Percentiles rank a stretch among this genome's conserved stretches.
Evolutionary conservation across 2,113 vertebrate genomes (phyloP).

Genomic region (Nipponia nippon): DNA sequence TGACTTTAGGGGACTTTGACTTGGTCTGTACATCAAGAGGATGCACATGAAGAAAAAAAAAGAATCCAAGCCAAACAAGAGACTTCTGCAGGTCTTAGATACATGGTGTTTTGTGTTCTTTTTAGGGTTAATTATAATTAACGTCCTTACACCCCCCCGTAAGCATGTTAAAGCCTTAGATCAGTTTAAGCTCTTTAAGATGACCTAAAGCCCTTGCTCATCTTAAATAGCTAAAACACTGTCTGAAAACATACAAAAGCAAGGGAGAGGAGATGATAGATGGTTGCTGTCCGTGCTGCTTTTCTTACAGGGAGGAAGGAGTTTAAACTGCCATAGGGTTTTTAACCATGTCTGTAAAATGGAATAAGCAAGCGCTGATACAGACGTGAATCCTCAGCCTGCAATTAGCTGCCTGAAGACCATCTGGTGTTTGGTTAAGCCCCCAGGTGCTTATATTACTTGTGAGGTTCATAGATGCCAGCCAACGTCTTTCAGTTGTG

Average conservation of each 20-base stretch:
- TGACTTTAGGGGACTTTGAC: not conserved
- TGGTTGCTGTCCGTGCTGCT: not conserved
- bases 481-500: not conserved
- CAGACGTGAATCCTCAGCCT: not conserved
- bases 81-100: not conserved
- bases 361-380: not conserved
- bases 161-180: not conserved
- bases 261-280: not conserved
- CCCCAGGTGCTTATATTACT: not conserved
- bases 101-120: fast-evolving
- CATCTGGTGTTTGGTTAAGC: constrained; percentile 41
- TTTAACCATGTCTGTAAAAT: not conserved
- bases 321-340: not conserved
- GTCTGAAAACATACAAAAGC: not conserved
- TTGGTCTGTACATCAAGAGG: not conserved
- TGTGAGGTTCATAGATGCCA: not conserved
- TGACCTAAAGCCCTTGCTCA: not conserved
- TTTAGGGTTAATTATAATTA: not conserved
- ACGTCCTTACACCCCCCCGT: not conserved
- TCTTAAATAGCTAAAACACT: not conserved
- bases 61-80: not conserved
- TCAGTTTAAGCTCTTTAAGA: constrained; percentile 27
- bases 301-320: not conserved
- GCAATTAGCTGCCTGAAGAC: not conserved
- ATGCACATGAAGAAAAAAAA: not conserved